Conservation (phyloP, 2,888 invertebrate species). For the Loripinus fragilis region DNA sequence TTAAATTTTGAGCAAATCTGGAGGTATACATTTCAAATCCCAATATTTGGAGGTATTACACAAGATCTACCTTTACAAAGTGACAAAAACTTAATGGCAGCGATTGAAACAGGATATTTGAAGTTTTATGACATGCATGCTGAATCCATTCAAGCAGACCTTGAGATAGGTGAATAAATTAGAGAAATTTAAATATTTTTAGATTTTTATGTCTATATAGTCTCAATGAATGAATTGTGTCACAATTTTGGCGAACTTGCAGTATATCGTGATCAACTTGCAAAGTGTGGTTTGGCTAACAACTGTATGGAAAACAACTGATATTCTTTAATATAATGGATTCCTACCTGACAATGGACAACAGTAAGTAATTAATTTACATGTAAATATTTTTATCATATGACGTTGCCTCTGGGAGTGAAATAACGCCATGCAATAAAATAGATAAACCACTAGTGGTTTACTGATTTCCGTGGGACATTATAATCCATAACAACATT, state of each 20-base stretch:
- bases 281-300: too few relatives aligned
- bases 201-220: not conserved
- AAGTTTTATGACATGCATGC: not conserved
- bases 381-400: too few relatives aligned
- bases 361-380: not conserved
- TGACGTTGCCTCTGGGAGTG: too few relatives aligned
- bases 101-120: not conserved
- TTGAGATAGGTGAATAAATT: not conserved
- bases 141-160: not conserved
- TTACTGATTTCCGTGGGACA: too few relatives aligned
- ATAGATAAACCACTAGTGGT: too few relatives aligned
- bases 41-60: not conserved
- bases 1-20: too few relatives aligned
- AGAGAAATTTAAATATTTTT: not conserved
- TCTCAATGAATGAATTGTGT: not conserved
- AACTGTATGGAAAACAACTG: too few relatives aligned
- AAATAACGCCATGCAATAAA: too few relatives aligned
- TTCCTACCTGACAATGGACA: constrained; percentile 15
- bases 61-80: not conserved
- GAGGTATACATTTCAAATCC: too few relatives aligned
- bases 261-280: not conserved
- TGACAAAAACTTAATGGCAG: not conserved
- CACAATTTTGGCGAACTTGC: not conserved
- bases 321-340: not conserved
- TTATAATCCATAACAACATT: too few relatives aligned